Conservation (phyloP, 2,113 vertebrate species). For the Scophthalmus maximus region DNA sequence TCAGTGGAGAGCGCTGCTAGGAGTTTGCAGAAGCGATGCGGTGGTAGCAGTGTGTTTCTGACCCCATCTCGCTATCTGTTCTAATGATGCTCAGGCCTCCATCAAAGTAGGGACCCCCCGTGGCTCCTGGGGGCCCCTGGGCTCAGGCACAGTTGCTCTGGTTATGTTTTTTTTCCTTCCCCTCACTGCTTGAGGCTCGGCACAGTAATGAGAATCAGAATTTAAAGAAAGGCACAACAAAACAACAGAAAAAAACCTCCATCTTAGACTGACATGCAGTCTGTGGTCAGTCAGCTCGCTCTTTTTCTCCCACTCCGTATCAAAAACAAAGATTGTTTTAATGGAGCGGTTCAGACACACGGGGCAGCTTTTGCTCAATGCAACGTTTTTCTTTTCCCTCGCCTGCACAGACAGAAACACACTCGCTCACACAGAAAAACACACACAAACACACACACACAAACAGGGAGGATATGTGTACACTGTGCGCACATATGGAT, state of each 20-base stretch:
- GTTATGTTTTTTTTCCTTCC: slow-evolving; percentile 49
- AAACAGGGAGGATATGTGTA: slow-evolving; percentile 61
- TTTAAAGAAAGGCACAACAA: slow-evolving; percentile 76
- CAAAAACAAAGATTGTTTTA: slow-evolving; percentile 82
- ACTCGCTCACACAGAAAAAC: slow-evolving; percentile 20
- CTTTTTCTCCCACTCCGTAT: slow-evolving; percentile 69
- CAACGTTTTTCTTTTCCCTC: slow-evolving; percentile 58
- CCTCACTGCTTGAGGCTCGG: slow-evolving; percentile 69
- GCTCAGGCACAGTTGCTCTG: slow-evolving; percentile 74
- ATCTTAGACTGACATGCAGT: slow-evolving; percentile 75
- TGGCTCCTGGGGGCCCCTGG: slow-evolving; percentile 75
- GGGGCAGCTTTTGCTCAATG: slow-evolving; percentile 74
- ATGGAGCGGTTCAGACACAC: slow-evolving; percentile 77
- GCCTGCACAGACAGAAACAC: slow-evolving; percentile 11
- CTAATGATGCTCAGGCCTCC: slow-evolving; percentile 83
- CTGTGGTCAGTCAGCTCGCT: slow-evolving; percentile 73
- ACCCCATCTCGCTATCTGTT: slow-evolving; percentile 78
- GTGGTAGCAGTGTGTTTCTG: slow-evolving; percentile 68
- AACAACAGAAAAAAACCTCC: slow-evolving; percentile 70
- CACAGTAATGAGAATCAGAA: slow-evolving; percentile 78
- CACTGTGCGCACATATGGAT: slow-evolving; percentile 64
- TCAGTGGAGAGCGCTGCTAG: slow-evolving; percentile 57
- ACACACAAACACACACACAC: slow-evolving; percentile 27
- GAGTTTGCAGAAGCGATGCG: slow-evolving; percentile 60
- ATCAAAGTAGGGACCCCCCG: slow-evolving; percentile 81